Conservation (phyloP, 2,113 vertebrate species). For the Eudyptes chrysolophus region DNA sequence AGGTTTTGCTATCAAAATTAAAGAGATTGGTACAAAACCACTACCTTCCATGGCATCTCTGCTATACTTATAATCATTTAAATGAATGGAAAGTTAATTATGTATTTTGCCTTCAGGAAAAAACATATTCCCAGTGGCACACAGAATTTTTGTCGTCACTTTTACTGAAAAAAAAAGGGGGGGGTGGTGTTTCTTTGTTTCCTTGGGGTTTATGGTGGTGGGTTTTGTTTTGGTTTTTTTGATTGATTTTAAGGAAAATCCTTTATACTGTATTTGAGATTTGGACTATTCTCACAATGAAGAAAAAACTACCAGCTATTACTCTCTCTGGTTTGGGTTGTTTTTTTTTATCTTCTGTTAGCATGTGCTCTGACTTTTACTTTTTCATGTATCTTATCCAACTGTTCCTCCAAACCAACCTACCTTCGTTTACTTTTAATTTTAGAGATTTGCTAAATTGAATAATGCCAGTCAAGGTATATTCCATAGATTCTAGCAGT, state of each 20-base stretch:
- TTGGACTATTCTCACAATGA: background rate
- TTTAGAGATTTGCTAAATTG: background rate
- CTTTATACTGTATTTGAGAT: background rate
- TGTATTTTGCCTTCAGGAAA: background rate
- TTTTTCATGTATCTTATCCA: background rate
- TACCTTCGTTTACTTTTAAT: background rate
- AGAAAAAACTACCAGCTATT: background rate
- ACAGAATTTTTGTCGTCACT: background rate
- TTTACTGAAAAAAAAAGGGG: background rate
- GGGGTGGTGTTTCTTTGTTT: accelerated
- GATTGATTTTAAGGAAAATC: background rate
- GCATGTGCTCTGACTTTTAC: accelerated
- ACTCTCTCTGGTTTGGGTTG: background rate
- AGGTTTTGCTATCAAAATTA: background rate
- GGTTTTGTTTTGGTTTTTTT: background rate
- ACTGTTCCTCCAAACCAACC: background rate
- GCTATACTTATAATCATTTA: background rate
- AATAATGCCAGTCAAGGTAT: background rate
- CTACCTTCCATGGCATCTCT: background rate
- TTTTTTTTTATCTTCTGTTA: background rate
- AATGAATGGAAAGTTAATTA: background rate
- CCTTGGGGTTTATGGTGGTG: background rate
- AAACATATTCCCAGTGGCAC: background rate
- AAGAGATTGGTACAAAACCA: background rate
- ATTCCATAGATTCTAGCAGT: background rate